A percentile compares a stretch with the other conserved stretches of the same genome.
These are phyloP conservation scores for Drosophila auraria DNA, from an alignment of 1,140 invertebrate species.

Conservation along the genomic window DNA sequence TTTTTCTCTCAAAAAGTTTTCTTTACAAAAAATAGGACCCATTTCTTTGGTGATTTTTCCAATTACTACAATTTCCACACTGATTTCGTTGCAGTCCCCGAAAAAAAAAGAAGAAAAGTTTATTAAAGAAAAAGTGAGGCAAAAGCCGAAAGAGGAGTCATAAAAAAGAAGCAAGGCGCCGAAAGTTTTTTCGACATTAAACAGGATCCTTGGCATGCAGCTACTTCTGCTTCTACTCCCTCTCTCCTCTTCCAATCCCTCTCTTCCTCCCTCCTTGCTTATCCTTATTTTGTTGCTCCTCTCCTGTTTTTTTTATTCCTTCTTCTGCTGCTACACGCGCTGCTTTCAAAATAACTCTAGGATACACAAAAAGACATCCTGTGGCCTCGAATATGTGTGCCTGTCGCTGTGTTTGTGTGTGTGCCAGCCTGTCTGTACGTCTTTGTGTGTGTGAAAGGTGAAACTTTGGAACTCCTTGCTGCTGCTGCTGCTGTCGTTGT, in stretches of 20 bases:
- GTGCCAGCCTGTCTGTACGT: slow-evolving; percentile 11
- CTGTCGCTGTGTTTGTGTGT: slow-evolving; percentile 12
- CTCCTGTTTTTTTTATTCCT: slow-evolving; percentile 39
- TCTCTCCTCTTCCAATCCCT: not conserved
- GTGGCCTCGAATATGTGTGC: slow-evolving; percentile 51
- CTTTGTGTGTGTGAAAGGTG: slow-evolving; percentile 59
- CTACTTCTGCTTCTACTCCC: slow-evolving; percentile 22
- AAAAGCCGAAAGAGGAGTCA: slow-evolving; percentile 13
- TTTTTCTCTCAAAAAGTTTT: not conserved
- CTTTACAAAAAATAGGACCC: not conserved
- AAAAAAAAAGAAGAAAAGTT: slow-evolving; percentile 17
- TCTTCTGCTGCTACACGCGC: slow-evolving; percentile 46
- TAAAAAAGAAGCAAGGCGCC: slow-evolving; percentile 40
- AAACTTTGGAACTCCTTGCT: slow-evolving; percentile 68
- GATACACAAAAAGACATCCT: slow-evolving; percentile 80
- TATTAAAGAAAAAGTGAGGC: slow-evolving; percentile 27
- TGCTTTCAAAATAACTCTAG: slow-evolving; percentile 81
- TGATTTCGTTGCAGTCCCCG: slow-evolving; percentile 16
- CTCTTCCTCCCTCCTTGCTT: not conserved
- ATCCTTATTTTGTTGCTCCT: slow-evolving; percentile 27
- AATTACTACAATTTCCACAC: slow-evolving; percentile 25
- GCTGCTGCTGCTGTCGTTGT: slow-evolving; percentile 50
- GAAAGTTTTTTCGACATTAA: slow-evolving; percentile 45
- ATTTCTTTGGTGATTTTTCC: slow-evolving; percentile 13
- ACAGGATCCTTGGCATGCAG: slow-evolving; percentile 56